Evolutionary conservation across 2,888 invertebrate genomes (phyloP).

Genomic region (Euplagia quadripunctaria): DNA sequence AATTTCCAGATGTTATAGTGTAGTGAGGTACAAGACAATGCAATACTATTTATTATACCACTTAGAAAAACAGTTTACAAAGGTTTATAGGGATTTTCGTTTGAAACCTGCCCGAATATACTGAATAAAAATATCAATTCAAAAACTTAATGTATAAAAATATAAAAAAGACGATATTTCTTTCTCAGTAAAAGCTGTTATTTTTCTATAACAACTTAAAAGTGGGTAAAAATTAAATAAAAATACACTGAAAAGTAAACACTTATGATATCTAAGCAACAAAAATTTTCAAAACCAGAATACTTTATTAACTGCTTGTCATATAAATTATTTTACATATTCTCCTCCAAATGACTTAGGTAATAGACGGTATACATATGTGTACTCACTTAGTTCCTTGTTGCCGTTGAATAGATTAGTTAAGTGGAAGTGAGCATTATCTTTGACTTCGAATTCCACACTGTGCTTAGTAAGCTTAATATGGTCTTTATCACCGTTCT

Average conservation of each 20-base stretch:
- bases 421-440: conserved; percentile 55
- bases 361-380: not conserved
- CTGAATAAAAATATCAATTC: no score
- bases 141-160: no score
- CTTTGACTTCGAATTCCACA: conserved; percentile 58
- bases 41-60: no score
- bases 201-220: not conserved
- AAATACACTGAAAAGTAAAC: no score
- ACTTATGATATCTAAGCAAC: not conserved
- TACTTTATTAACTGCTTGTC: not conserved
- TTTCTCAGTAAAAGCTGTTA: not conserved
- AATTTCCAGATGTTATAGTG: no score
- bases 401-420: conserved; percentile 62
- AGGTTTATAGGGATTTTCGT: no score
- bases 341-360: no score
- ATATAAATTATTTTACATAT: not conserved
- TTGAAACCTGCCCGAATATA: no score
- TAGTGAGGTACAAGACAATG: no score
- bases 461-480: conserved; percentile 50
- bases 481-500: conserved; percentile 33
- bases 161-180: no score
- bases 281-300: not conserved
- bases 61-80: no score
- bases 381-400: conserved; percentile 52
- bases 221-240: no score